Base-by-base conservation (phyloP, 1,140 invertebrate species). In the Ostrea edulis region DNA sequence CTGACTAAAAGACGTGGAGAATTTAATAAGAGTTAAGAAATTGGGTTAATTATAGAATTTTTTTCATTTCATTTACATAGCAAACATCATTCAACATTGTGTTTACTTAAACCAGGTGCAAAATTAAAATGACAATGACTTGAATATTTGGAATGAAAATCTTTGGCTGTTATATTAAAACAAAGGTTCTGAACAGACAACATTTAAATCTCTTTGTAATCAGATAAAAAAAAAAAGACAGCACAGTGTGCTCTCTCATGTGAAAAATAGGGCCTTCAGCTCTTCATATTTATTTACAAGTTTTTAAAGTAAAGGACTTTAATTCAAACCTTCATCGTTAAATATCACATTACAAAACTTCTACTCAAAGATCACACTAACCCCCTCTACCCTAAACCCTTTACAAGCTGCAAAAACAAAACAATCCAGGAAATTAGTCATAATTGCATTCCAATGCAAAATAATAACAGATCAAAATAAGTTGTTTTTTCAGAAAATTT, bases 121-220 rank as follows among this genome's bases (percentile, higher is more conserved):
- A 62, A 20, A 9, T 35, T 77, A 77, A 77, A 29, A 77, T 77
- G 68, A 77, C 11, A 77, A 25, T 77, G 68, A 35, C 68, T 25
- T 77, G 14, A 77, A 77, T 77, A 77, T 35, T 62, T 14, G 25
- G 68, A 77, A 12, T 35, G 68, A 14, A 25, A 77, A 77, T 35
- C 29, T 35, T 25, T 29, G 25, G 22, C 14, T 12, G 68, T 29
- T 29, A 29, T 14, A 29, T 35, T 35, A 77, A 77, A 77, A 77
- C 68, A 77, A 77, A 77, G 25, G 68, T 14, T 77, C 14, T 29
- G 55, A 77, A 77, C 25, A 29, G 68, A 77, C 25, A 77, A 25
- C 22, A 62, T 77, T 77, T 77, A 77, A 77, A 77, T 77, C 25
- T 25, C 29, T 77, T 77, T 77, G 68, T 77, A 25, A 77, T 77